Percentiles rank a stretch among this genome's conserved stretches.
Conservation (phyloP, 2,113 vertebrate species). For the Oncorhynchus nerka region DNA sequence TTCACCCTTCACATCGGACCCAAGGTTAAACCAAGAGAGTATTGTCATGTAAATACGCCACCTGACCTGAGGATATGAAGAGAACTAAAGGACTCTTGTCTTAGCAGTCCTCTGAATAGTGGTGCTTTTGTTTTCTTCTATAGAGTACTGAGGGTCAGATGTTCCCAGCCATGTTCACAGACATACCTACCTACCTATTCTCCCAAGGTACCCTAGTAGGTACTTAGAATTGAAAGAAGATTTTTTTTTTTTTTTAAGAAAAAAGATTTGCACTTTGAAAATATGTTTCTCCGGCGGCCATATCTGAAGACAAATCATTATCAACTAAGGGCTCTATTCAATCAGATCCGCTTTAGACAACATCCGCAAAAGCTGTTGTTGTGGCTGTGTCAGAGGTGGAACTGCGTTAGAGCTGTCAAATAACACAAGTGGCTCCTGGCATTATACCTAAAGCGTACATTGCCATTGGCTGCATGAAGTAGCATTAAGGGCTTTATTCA, state of each 20-base stretch:
- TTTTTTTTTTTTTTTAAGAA: slow-evolving; percentile 18
- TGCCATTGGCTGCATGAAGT: too few species aligned
- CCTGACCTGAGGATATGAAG: slow-evolving; percentile 20
- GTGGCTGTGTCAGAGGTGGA: too few species aligned
- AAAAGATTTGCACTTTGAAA: slow-evolving; percentile 68
- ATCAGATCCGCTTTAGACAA: too few species aligned
- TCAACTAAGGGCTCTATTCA: too few species aligned
- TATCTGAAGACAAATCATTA: slow-evolving; percentile 60
- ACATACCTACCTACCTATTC: background rate
- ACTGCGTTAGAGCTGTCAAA: too few species aligned
- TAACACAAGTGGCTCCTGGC: too few species aligned
- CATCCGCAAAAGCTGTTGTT: too few species aligned
- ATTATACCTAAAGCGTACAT: too few species aligned
- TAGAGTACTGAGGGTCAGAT: slow-evolving; percentile 24
- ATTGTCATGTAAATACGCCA: slow-evolving; percentile 28
- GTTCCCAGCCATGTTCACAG: slow-evolving; percentile 25
- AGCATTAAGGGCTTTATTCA: too few species aligned
- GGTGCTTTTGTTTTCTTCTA: slow-evolving; percentile 50
- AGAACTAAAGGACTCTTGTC: slow-evolving; percentile 47
- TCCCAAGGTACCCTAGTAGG: slow-evolving; percentile 29
- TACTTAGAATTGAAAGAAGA: slow-evolving; percentile 40
- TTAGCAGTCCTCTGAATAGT: slow-evolving; percentile 52
- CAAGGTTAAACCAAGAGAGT: slow-evolving; percentile 26
- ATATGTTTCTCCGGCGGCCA: slow-evolving; percentile 35
- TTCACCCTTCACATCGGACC: slow-evolving; percentile 19